Evolutionary conservation across 2,888 invertebrate genomes (phyloP).

Genomic region (Ennomos erosarius): DNA sequence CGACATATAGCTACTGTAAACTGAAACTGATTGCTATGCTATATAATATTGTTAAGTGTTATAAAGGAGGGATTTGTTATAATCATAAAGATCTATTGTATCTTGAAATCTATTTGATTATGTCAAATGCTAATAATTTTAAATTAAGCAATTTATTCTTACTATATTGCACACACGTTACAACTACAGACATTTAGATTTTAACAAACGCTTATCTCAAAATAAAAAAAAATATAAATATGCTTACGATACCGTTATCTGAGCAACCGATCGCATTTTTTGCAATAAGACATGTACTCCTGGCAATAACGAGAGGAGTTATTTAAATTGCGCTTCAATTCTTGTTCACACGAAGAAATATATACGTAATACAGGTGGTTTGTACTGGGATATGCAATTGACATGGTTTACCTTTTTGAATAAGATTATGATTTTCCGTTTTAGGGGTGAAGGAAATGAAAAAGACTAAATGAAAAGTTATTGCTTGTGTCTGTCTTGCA

Average conservation of each 20-base stretch:
- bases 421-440: conserved; percentile 9
- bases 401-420: conserved; percentile 19
- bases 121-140: too few species aligned
- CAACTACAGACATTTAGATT: too few species aligned
- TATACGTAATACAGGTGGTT: conserved; percentile 39
- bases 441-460: not conserved
- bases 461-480: conserved; percentile 2
- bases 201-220: too few species aligned
- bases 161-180: too few species aligned
- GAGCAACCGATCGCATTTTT: conserved; percentile 14
- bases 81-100: too few species aligned
- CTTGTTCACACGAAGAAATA: conserved; percentile 47
- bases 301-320: conserved; percentile 56
- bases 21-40: conserved; percentile 6
- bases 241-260: too few species aligned
- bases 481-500: not conserved
- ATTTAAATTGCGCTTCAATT: conserved; percentile 54
- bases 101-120: too few species aligned
- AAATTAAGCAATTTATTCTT: too few species aligned
- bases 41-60: too few species aligned
- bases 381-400: conserved; percentile 34
- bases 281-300: conserved; percentile 30
- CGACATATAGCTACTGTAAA: conserved; percentile 30
- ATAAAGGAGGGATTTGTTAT: too few species aligned
- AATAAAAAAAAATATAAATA: too few species aligned